Conservation (phyloP, 2,113 vertebrate species). For the Saguinus midas region DNA sequence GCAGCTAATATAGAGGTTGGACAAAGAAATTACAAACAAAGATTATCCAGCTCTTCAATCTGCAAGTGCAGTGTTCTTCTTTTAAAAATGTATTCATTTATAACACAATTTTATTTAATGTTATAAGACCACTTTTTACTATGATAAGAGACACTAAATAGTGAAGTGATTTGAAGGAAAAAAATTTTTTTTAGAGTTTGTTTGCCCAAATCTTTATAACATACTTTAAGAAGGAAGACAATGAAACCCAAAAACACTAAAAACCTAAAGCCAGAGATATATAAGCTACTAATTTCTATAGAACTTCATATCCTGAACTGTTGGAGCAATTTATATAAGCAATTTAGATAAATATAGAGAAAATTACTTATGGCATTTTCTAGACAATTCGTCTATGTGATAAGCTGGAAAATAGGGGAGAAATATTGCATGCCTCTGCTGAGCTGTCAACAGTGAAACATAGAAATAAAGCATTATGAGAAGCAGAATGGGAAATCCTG, state of each 20-base stretch:
- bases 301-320: neutral
- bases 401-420: conserved; percentile 40
- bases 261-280: neutral
- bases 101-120: neutral
- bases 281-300: neutral
- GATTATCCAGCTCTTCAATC: neutral
- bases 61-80: neutral
- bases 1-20: neutral
- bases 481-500: neutral
- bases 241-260: neutral
- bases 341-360: conserved; percentile 46
- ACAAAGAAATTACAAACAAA: conserved; percentile 15
- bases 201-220: neutral
- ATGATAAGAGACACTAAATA: neutral
- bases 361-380: conserved; percentile 24
- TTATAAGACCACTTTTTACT: neutral
- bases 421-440: neutral
- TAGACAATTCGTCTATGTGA: neutral
- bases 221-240: neutral
- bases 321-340: neutral
- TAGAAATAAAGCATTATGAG: neutral
- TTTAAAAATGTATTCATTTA: neutral
- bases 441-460: conserved; percentile 28
- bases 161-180: neutral
- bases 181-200: neutral